Evolutionary conservation across 1,140 invertebrate genomes (phyloP).

Genomic region (Whitmania pigra): DNA sequence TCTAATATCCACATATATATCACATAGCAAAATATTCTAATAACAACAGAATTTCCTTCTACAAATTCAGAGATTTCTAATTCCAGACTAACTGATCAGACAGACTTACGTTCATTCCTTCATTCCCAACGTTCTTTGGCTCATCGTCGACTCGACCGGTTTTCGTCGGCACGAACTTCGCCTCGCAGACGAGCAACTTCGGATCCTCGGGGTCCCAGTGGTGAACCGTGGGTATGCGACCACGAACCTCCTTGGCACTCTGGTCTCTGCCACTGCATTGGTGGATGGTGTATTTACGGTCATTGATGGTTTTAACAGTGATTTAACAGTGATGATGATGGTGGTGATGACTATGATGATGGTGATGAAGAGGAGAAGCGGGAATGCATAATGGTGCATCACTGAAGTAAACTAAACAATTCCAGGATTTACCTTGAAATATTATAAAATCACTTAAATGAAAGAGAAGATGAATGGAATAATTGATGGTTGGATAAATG

Average conservation of each 20-base stretch:
- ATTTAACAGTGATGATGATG: conserved; percentile 4
- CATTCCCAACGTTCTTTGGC: too few species aligned
- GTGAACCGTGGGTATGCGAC: conserved; percentile 46
- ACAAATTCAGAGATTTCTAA: too few species aligned
- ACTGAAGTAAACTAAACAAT: too few species aligned
- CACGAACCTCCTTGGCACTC: conserved; percentile 42
- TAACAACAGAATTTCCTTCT: not conserved
- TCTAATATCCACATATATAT: too few species aligned
- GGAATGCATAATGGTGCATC: too few species aligned
- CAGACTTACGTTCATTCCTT: too few species aligned
- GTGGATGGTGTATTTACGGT: not conserved
- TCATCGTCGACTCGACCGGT: too few species aligned
- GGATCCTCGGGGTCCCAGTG: conserved; percentile 64
- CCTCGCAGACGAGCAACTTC: conserved; percentile 59
- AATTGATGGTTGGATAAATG: too few species aligned
- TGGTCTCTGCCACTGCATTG: conserved; percentile 38
- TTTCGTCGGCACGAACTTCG: conserved; percentile 34
- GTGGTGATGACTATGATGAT: not conserved
- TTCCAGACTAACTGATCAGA: too few species aligned
- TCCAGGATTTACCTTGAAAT: too few species aligned
- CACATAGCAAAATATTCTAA: too few species aligned
- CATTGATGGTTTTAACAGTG: not conserved
- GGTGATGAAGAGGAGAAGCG: not conserved
- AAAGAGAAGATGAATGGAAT: not conserved
- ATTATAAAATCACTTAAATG: too few species aligned